Base-by-base conservation (phyloP, 2,113 vertebrate species). In the Rhadina sibilatrix region DNA sequence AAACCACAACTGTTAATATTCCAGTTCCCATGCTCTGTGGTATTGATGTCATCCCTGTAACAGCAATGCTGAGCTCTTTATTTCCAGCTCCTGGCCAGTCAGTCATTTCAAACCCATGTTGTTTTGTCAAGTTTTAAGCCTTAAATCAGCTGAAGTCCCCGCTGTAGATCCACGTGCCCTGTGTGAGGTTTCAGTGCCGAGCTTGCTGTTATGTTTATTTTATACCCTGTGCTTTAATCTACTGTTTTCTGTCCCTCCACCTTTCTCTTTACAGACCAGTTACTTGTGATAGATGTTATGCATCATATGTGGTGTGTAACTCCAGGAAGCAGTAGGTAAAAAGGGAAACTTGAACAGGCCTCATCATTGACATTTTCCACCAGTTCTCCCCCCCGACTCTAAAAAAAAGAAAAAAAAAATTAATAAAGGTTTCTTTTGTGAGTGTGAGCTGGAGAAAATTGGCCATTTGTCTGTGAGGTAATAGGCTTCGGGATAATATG, bases 381-480 rank as follows among this genome's bases (percentile, higher is more conserved):
- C 57, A 17, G 42, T 76, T 60, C 25, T 23, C 64, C 42, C 78
- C 61, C 54, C 1, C 10, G 59, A 8, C 47, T 61, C 64, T 77
- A 42, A 49, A 38, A 86, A 35, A 30, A 16, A 9, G 11, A n/a
- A 60, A 77, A 66, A 75, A 64, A 38, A 91, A 77, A 90, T 83
- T 95, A 90, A 91, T 96, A 66, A 88, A 95, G 92, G 87, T 94
- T 96, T 83, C 93, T 92, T 97, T 96, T 96, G 96, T 96, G 94
- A 93, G 31, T 10, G 1, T 77, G 96, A 97, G 95, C 64, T 84
- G 89, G 90, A 96, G 96, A 93, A 97, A 97, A 97, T 96, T 97
- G 97, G 95, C 97, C 97, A 95, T 98, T 98, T 97, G 97, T 98
- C 97, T 97, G 94, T 96, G 96, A 96, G 96, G 91, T 97, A 97